phyloP scores from a whole-genome alignment of 2,113 vertebrate species.

The Datnioides undecimradiatus region DNA sequence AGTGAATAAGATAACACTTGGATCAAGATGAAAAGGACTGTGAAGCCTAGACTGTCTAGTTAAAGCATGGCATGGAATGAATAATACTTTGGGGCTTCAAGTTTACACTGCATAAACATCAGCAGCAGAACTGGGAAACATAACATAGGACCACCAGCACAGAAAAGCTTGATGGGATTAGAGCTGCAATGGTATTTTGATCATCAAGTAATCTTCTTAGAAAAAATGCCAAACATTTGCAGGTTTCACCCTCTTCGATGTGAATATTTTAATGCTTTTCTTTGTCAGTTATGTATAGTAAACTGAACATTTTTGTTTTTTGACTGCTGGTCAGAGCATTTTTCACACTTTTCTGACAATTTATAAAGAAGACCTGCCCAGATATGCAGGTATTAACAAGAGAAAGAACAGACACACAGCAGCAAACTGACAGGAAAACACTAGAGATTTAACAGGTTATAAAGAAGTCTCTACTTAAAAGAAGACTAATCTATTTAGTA shows the following conservation, averaged over 20 bases:
- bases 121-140: conserved; percentile 7
- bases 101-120: conserved; percentile 41
- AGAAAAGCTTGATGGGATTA: neutral
- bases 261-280: neutral
- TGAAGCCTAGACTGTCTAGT: conserved; percentile 38
- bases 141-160: conserved; percentile 19
- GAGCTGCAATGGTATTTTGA: neutral
- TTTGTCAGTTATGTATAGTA: neutral
- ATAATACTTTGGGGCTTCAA: conserved; percentile 38
- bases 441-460: neutral
- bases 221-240: neutral
- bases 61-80: conserved; percentile 46
- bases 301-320: neutral
- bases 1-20: conserved; percentile 51
- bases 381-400: neutral
- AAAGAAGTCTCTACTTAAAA: neutral
- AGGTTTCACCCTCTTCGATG: neutral
- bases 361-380: neutral
- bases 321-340: neutral
- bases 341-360: neutral
- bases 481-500: neutral
- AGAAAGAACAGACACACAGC: neutral
- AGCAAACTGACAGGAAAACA: neutral
- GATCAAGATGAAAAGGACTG: conserved; percentile 59
- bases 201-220: neutral